Conservation (phyloP, 2,797 vertebrate genomes). For the Oceanodroma leucorhoa region DNA sequence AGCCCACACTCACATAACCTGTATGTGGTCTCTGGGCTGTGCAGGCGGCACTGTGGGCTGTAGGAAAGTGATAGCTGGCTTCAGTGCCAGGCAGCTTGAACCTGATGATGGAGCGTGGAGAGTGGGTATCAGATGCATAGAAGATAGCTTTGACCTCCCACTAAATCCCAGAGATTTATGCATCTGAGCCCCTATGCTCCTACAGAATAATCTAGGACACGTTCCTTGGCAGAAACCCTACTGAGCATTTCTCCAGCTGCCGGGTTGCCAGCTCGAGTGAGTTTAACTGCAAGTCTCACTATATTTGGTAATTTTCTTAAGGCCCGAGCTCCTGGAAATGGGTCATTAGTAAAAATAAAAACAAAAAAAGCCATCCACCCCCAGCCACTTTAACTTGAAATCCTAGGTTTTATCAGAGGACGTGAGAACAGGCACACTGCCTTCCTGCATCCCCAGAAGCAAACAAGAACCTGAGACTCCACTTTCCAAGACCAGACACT, state of each 20-base stretch:
- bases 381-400: neutral
- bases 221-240: conserved; percentile 43
- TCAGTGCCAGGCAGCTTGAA: neutral
- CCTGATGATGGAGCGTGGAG: neutral
- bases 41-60: neutral
- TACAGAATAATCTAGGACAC: neutral
- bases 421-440: neutral
- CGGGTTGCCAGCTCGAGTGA: neutral
- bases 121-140: neutral
- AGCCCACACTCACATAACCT: neutral
- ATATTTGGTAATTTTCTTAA: conserved; percentile 44
- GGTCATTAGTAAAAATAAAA: conserved; percentile 35
- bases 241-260: conserved; percentile 44
- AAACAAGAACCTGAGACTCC: neutral
- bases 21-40: neutral
- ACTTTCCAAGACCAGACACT: neutral
- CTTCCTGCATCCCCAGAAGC: neutral
- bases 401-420: neutral
- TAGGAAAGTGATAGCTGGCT: neutral
- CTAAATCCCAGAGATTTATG: neutral
- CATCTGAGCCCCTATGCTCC: neutral
- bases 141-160: conserved; percentile 33
- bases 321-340: conserved; percentile 29
- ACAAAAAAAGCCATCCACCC: neutral
- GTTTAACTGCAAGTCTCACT: conserved; percentile 39